Percentiles rank a stretch among this genome's conserved stretches.
phyloP scores from a whole-genome alignment of 2,797 vertebrate genomes.

The Trematomus bernacchii region DNA sequence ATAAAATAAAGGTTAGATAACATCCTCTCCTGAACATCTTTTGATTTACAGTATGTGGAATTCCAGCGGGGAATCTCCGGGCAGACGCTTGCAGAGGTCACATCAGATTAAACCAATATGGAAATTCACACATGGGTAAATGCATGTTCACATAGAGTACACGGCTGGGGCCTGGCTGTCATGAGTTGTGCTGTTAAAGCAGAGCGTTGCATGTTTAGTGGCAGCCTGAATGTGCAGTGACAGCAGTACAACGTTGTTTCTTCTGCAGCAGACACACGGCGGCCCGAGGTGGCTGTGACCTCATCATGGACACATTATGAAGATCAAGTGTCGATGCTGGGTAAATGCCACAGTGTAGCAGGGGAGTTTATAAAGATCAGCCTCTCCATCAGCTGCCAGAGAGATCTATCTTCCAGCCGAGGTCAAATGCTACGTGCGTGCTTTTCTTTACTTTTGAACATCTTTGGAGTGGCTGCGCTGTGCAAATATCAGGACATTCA shows the following conservation, averaged over 20 bases:
- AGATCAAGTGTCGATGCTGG: conserved; percentile 70
- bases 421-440: conserved; percentile 43
- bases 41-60: background rate
- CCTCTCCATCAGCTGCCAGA: conserved; percentile 60
- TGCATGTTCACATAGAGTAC: background rate
- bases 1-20: conserved; percentile 31
- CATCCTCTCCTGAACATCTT: conserved; percentile 2
- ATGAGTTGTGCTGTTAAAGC: conserved; percentile 14
- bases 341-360: conserved; percentile 74
- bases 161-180: background rate
- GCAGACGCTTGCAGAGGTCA: background rate
- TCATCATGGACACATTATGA: conserved; percentile 73
- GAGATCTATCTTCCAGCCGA: conserved; percentile 56
- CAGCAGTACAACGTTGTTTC: conserved; percentile 19
- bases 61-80: background rate
- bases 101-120: conserved; percentile 15
- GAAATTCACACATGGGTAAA: conserved; percentile 18
- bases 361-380: conserved; percentile 74
- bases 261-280: conserved; percentile 15
- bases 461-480: conserved; percentile 39
- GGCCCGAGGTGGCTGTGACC: conserved; percentile 57
- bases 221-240: conserved; percentile 30
- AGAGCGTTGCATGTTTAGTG: conserved; percentile 2
- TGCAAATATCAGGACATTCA: conserved; percentile 64
- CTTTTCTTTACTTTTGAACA: conserved; percentile 41